Evolutionary conservation across 2,888 invertebrate species (phyloP).

Genomic region (Leptopterna dolabrata): DNA sequence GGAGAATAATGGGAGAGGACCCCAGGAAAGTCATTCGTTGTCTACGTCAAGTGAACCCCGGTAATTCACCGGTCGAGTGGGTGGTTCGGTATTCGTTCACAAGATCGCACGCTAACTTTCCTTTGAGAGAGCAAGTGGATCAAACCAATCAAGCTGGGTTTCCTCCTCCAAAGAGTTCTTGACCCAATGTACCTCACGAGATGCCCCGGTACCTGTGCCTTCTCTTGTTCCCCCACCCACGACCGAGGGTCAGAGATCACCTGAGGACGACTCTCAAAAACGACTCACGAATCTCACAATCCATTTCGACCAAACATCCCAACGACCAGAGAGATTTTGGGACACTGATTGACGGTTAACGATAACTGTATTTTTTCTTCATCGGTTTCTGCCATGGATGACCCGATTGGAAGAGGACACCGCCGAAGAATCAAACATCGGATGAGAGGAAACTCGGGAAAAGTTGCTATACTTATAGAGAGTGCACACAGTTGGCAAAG

Average conservation of each 20-base stretch:
- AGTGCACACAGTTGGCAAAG: too few species aligned
- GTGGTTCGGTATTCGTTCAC: background rate
- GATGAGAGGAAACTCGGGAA: too few species aligned
- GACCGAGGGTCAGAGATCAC: slow-evolving; percentile 13
- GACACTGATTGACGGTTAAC: background rate
- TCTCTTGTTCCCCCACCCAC: background rate
- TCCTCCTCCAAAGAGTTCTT: background rate
- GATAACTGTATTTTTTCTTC: slow-evolving; percentile 17
- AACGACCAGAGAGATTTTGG: background rate
- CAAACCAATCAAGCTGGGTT: slow-evolving; percentile 42
- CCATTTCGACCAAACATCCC: background rate
- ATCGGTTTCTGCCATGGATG: too few species aligned
- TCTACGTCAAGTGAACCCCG: slow-evolving; percentile 25
- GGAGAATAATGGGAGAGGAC: background rate
- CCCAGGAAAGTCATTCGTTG: background rate
- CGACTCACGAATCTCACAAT: slow-evolving; percentile 13
- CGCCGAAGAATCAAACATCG: too few species aligned
- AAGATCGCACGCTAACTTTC: slow-evolving; percentile 42
- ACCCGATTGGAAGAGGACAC: too few species aligned
- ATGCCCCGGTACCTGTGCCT: background rate
- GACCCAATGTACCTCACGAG: slow-evolving; percentile 37
- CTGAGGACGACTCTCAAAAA: slow-evolving; percentile 19
- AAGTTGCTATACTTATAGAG: too few species aligned
- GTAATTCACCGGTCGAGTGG: background rate
- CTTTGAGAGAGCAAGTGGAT: slow-evolving; percentile 37